Evolutionary conservation across 2,113 vertebrate genomes (phyloP), one percentile per base, ranked within the genome.

Genomic region (Siniperca chuatsi): DNA sequence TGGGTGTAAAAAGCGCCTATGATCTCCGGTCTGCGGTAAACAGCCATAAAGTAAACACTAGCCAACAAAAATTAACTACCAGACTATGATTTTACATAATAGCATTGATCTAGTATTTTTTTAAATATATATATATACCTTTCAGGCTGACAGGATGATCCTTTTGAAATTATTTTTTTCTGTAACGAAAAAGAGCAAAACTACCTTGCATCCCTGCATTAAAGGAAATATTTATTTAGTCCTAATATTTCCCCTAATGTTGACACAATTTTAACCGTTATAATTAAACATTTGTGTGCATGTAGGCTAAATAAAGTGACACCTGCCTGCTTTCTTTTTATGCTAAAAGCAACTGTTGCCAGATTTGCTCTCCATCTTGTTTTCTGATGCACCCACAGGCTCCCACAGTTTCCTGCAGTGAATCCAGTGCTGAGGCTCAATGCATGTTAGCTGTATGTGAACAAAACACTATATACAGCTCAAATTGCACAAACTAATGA

Each of bases 61-160:
- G 37, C 37, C 67, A 50, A 62, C 67, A 61, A 72, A 82, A 79
- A 55, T 13, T 25, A 83, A 73, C 52, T 35, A 35, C 69, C 6
- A 18, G 13, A 65, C 6, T 60, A 54, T 78, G 29, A 29, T 82
- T 84, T 65, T 18, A 72, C 52, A 77, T 64, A 67, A 61, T 37
- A 66, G 4, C 72, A 83, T 67, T 66, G 66, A 76, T 67, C 66
- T 46, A 44, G 42, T 40, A 12, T 40, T 57, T 78, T 48, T 20
- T 46, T 48, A 29, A 2, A 29, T 29, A 29, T 29, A 29, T 29
- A 29, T 29, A 29, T 58, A 25, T 10, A 37, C 15, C 16, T 40
- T 33, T 33, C 44, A 37, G 10, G 0, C 46, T 73, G 33, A 33
- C 20, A 11, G n/a, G 6, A 8, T 37, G 6, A 9, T 57, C 0